Conservation (phyloP, 30 jellyfish, hydroid and myxozoan species). For the Phacellophora camtschatica region DNA sequence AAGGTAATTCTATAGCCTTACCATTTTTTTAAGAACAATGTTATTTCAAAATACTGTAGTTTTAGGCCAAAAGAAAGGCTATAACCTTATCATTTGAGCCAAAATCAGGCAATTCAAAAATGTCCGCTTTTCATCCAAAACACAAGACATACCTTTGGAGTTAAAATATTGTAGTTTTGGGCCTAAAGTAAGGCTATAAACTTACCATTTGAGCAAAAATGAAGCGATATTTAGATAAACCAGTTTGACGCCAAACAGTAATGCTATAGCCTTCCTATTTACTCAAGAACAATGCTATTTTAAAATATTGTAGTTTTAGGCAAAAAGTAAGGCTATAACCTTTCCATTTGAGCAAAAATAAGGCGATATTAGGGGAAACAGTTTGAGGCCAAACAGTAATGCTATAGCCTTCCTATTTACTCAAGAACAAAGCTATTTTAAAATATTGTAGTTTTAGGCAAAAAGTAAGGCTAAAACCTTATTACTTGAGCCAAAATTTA, state of each 20-base stretch:
- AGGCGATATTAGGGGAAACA: neutral
- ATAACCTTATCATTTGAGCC: neutral
- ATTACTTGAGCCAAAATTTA: too few species aligned
- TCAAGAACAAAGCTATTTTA: too few species aligned
- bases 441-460: too few species aligned
- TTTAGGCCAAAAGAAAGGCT: neutral
- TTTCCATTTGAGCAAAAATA: neutral
- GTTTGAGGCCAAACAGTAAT: too few species aligned
- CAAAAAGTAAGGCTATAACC: neutral
- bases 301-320: neutral
- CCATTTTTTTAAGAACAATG: too few species aligned
- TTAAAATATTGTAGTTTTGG: neutral
- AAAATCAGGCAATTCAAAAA: too few species aligned
- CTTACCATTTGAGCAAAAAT: neutral
- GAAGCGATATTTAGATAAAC: neutral
- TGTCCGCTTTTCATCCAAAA: too few species aligned
- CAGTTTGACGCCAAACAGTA: neutral
- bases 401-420: too few species aligned
- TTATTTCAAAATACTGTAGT: neutral
- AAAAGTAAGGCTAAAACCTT: too few species aligned
- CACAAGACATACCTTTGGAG: too few species aligned
- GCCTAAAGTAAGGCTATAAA: neutral
- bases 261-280: neutral
- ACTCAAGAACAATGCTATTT: neutral
- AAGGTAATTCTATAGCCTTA: too few species aligned